Base-by-base conservation (phyloP, 2,888 invertebrate species). In the Drosophila helvetica region DNA sequence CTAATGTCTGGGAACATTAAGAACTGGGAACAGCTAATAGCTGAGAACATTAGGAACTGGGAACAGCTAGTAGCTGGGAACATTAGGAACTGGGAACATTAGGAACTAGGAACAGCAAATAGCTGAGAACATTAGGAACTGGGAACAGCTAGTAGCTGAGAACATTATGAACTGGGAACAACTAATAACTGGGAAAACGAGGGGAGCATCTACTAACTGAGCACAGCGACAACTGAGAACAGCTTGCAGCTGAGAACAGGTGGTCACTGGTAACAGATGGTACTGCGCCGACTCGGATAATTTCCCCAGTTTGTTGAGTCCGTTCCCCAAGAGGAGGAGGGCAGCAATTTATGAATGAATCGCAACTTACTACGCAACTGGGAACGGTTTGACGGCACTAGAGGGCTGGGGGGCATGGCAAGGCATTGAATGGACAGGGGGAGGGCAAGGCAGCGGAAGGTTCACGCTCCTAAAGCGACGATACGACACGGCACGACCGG, bases 321-420 rank as follows among this genome's bases (percentile, higher is more conserved):
- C 69, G 61, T 48, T 15, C 22, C 17, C 38, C 6, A 56, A 47
- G 46, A 43, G 30, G 55, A 50, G 53, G 2, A 27, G 22, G 22
- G 7, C 17, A 52, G 30, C 56, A 59, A 74, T 75, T 83, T 80
- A 83, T 79, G 79, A 79, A 79, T 79, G 84, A 79, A 79, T 51
- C 53, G 50, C 57, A 57, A 43, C n/a, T 57, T 75, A 60, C 63
- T 77, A 65, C 42, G 64, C 64, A 47, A 33, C 61, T 64, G 75
- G 84, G 78, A 30, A 79, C 75, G 74, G 66, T 74, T 67, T 27
- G 6, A n/a, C 15, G 6, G 7, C 38, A n/a, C 38, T n/a, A n/a
- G n/a, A 1, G 47, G 19, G 47, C 38, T 10, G 22, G 33, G 19
- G 38, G 15, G 15, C 15, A 38, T 2, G 38, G 6, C 15, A 15